These are phyloP conservation scores for Anarsia innoxiella DNA, from an alignment of 2,888 invertebrate species.

Conservation along the genomic window DNA sequence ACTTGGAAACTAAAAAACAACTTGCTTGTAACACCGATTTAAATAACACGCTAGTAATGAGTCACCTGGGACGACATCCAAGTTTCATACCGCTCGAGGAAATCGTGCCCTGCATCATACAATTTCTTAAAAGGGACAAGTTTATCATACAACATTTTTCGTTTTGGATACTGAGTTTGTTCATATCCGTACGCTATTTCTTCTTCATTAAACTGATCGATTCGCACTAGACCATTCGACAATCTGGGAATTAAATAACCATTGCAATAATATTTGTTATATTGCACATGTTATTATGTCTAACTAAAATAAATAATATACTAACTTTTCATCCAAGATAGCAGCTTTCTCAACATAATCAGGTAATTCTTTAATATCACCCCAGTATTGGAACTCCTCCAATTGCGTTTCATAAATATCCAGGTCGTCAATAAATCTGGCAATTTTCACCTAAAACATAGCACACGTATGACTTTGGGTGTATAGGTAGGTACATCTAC, in stretches of 20 bases:
- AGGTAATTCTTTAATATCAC: constrained; percentile 87
- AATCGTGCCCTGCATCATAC: constrained; percentile 92
- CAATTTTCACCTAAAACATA: constrained; percentile 74
- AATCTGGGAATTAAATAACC: too few relatives aligned
- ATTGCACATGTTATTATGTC: too few relatives aligned
- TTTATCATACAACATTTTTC: constrained; percentile 86
- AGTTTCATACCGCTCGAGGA: constrained; percentile 84
- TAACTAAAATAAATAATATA: too few relatives aligned
- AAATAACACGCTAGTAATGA: too few relatives aligned
- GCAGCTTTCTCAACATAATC: constrained; percentile 89
- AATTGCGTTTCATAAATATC: constrained; percentile 86
- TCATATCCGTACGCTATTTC: constrained; percentile 93
- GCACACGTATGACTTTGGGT: background rate
- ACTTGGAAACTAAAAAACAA: too few relatives aligned
- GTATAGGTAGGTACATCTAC: too few relatives aligned
- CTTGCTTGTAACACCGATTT: too few relatives aligned
- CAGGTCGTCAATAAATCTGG: constrained; percentile 88
- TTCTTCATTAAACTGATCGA: constrained; percentile 93
- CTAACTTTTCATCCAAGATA: constrained; percentile 81
- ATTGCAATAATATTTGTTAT: too few relatives aligned
- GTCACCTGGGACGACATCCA: constrained; percentile 85
- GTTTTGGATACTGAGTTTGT: constrained; percentile 88
- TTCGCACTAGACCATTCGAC: constrained; percentile 82
- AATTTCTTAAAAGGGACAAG: constrained; percentile 90
- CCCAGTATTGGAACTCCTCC: constrained; percentile 90